Conservation (phyloP, 2,797 vertebrate genomes). For the Spinus olivaceus region DNA sequence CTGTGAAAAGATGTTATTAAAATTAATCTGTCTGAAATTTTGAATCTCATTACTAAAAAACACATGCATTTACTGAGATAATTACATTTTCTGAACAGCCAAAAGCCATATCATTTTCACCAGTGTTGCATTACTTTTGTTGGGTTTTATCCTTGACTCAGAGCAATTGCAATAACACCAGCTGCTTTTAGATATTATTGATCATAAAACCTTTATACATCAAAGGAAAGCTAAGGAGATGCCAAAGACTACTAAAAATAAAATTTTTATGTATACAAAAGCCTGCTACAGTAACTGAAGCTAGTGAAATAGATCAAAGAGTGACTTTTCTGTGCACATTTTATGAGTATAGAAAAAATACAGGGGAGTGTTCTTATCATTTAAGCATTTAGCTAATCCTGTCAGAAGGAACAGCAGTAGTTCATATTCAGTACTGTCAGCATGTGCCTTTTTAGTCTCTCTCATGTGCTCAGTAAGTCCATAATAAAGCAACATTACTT, state of each 20-base stretch:
- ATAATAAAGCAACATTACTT: neutral
- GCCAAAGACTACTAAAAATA: slow-evolving; percentile 31
- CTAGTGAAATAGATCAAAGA: slow-evolving; percentile 13
- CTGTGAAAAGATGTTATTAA: slow-evolving; percentile 31
- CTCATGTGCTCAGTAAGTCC: neutral
- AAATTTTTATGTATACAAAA: neutral
- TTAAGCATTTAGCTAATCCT: slow-evolving; percentile 47
- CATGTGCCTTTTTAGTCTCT: neutral
- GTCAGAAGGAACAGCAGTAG: neutral
- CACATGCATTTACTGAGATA: neutral
- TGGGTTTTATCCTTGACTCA: neutral
- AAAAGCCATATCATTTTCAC: neutral
- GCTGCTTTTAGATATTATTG: slow-evolving; percentile 29
- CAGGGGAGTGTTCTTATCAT: neutral
- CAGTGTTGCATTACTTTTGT: neutral
- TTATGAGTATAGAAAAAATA: neutral
- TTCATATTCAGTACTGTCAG: neutral
- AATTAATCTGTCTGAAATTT: slow-evolving; percentile 30
- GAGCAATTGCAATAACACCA: neutral
- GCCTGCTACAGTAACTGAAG: neutral
- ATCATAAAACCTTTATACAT: slow-evolving; percentile 33
- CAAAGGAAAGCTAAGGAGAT: slow-evolving; percentile 30
- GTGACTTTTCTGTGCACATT: neutral
- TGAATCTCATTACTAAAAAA: slow-evolving; percentile 9
- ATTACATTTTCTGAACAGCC: neutral